Evolutionary conservation across 2,888 invertebrate species (phyloP).

Genomic region (Lysandra coridon): DNA sequence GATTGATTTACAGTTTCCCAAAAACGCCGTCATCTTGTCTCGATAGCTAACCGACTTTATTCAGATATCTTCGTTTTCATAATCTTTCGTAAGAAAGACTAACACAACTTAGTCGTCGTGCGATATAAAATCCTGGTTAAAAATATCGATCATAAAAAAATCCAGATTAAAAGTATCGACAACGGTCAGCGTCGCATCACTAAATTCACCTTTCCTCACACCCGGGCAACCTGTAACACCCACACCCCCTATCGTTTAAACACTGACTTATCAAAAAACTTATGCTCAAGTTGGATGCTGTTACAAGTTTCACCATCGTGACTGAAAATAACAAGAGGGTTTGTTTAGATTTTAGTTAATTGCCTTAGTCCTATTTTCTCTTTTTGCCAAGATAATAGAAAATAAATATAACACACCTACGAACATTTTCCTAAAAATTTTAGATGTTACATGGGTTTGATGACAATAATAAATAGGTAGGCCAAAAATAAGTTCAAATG

Average conservation of each 20-base stretch:
- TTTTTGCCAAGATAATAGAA: background rate
- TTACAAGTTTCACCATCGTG: slow-evolving; percentile 65
- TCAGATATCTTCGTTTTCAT: too few species aligned
- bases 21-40: too few species aligned
- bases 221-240: slow-evolving; percentile 71
- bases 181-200: slow-evolving; percentile 46
- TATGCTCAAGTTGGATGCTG: slow-evolving; percentile 73
- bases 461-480: too few species aligned
- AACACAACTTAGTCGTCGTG: background rate
- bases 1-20: too few species aligned
- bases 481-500: too few species aligned
- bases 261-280: slow-evolving; percentile 80
- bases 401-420: background rate
- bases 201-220: slow-evolving; percentile 57
- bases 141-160: slow-evolving; percentile 41
- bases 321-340: slow-evolving; percentile 42
- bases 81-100: background rate
- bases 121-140: background rate
- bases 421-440: too few species aligned
- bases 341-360: slow-evolving; percentile 36
- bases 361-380: slow-evolving; percentile 14
- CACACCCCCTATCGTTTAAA: slow-evolving; percentile 74
- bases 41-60: too few species aligned
- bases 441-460: too few species aligned
- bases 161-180: slow-evolving; percentile 44